These are phyloP conservation scores for Buceros bicornis DNA, from an alignment of 2,797 vertebrate species.

Conservation along the genomic window DNA sequence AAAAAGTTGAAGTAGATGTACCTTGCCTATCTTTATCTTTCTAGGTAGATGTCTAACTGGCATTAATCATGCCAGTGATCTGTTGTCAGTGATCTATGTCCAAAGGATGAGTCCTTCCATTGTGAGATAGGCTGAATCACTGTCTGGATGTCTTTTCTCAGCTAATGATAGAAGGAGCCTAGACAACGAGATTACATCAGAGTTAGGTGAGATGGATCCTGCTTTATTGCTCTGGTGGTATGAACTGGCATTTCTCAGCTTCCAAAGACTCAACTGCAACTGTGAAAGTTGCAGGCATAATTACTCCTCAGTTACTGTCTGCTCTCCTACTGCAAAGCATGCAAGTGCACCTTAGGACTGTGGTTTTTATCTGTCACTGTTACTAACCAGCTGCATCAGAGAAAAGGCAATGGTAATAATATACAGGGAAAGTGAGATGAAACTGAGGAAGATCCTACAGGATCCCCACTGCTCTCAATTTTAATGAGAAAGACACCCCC, in stretches of 20 bases:
- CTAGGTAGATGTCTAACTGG: background rate
- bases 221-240: background rate
- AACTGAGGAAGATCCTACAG: background rate
- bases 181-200: background rate
- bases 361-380: background rate
- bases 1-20: background rate
- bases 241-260: background rate
- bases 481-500: background rate
- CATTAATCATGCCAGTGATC: background rate
- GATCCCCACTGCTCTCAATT: background rate
- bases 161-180: background rate
- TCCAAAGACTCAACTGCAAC: background rate
- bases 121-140: background rate
- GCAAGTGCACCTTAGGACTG: background rate
- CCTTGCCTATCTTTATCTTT: background rate
- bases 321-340: background rate
- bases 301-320: background rate
- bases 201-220: background rate
- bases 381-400: background rate
- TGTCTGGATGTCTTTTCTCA: background rate
- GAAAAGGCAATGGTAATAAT: background rate
- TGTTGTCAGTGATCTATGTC: background rate
- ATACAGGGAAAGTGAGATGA: background rate
- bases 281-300: background rate
- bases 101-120: background rate